These are phyloP conservation scores for Rhingia campestris DNA, from an alignment of 2,888 invertebrate genomes.

Conservation along the genomic window DNA sequence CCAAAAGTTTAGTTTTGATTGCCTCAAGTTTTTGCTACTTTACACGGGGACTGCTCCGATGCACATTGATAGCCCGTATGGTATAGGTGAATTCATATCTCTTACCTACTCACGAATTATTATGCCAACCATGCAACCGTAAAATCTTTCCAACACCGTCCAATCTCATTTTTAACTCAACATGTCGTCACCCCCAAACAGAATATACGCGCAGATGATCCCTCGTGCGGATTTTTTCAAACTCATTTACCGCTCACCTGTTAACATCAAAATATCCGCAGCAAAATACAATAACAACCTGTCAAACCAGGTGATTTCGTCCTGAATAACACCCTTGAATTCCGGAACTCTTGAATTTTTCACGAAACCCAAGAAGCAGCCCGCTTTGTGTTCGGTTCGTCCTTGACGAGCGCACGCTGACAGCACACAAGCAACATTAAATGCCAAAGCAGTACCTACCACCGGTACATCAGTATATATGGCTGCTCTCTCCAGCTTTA, in stretches of 20 bases:
- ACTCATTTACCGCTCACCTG: conserved; percentile 35
- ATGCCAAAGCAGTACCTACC: conserved; percentile 41
- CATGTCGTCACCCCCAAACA: conserved; percentile 18
- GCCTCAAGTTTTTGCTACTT: no score
- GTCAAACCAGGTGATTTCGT: conserved; percentile 48
- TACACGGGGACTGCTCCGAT: no score
- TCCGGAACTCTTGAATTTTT: conserved; percentile 54
- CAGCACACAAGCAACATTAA: conserved; percentile 62
- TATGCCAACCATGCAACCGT: no score
- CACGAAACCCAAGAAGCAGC: conserved; percentile 44
- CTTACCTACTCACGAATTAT: no score
- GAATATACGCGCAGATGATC: conserved; percentile 1
- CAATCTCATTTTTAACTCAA: not conserved
- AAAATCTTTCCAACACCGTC: no score
- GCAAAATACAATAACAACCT: conserved; percentile 59
- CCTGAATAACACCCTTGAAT: conserved; percentile 31
- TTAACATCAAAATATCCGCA: conserved; percentile 53
- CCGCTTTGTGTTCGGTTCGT: conserved; percentile 34
- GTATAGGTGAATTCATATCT: no score
- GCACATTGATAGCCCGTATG: no score
- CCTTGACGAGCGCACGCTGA: conserved; percentile 55
- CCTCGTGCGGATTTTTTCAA: not conserved
- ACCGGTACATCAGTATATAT: conserved; percentile 6
- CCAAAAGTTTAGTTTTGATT: no score
- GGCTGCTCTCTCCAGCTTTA: not conserved